A percentile compares a stretch with the other conserved stretches of the same genome.
These are phyloP conservation scores for Lynx canadensis DNA, from an alignment of 2,113 vertebrate species.

Conservation along the genomic window DNA sequence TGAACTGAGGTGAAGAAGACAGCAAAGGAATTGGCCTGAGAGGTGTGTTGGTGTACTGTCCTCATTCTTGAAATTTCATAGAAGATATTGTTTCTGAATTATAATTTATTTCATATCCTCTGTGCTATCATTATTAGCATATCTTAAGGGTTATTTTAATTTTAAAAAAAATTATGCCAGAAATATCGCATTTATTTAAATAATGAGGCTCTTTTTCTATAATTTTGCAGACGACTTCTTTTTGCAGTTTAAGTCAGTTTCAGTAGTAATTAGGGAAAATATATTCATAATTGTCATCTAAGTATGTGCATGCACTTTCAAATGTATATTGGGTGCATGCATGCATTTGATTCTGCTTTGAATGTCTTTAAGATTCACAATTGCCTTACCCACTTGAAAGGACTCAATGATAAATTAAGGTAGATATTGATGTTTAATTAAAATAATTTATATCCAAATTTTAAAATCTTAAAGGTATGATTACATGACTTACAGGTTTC, in stretches of 20 bases:
- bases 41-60: background rate
- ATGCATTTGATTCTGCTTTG: background rate
- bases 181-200: slow-evolving; percentile 61
- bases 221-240: slow-evolving; percentile 1
- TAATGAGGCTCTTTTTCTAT: slow-evolving; percentile 16
- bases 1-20: background rate
- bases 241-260: background rate
- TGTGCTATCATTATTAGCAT: slow-evolving; percentile 46
- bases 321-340: background rate
- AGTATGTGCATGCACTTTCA: background rate
- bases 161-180: slow-evolving; percentile 47
- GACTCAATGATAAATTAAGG: background rate
- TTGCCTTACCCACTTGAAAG: background rate
- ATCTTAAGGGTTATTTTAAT: slow-evolving; percentile 62
- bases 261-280: slow-evolving; percentile 22
- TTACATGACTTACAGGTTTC: background rate
- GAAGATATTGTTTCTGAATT: background rate
- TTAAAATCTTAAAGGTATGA: background rate
- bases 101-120: slow-evolving; percentile 29
- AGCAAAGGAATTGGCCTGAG: background rate
- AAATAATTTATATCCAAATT: background rate
- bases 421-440: slow-evolving; percentile 28
- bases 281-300: background rate
- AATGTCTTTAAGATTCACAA: background rate
- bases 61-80: background rate